These are phyloP conservation scores for Helicoverpa zea DNA, from an alignment of 1,140 invertebrate genomes.

Conservation along the genomic window DNA sequence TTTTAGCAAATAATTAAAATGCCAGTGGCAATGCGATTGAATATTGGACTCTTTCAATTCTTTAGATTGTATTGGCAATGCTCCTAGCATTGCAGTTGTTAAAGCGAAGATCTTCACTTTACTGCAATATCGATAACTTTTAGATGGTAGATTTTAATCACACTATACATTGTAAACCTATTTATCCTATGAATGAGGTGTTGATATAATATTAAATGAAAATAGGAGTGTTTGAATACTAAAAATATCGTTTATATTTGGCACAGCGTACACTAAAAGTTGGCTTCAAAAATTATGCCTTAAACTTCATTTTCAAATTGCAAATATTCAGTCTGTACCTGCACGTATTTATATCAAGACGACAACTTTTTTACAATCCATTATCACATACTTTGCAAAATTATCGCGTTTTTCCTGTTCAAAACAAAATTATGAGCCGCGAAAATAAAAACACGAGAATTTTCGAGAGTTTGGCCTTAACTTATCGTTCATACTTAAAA, in stretches of 20 bases:
- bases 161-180: too few species aligned
- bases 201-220: too few species aligned
- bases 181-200: too few species aligned
- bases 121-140: background rate
- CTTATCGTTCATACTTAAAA: slow-evolving; percentile 41
- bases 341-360: too few species aligned
- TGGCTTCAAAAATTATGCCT: too few species aligned
- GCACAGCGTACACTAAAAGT: too few species aligned
- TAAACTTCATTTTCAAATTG: too few species aligned
- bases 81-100: slow-evolving; percentile 32
- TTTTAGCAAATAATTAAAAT: slow-evolving; percentile 13
- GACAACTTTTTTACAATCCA: too few species aligned
- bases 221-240: too few species aligned
- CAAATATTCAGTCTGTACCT: too few species aligned
- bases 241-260: too few species aligned
- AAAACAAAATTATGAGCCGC: slow-evolving; percentile 4
- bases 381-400: background rate
- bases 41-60: slow-evolving; percentile 40
- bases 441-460: background rate
- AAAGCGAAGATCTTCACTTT: background rate
- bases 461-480: slow-evolving; percentile 14
- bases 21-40: background rate
- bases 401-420: background rate
- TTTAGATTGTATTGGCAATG: slow-evolving; percentile 39
- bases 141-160: too few species aligned